These are phyloP conservation scores for Diabrotica undecimpunctata DNA, from an alignment of 1,140 invertebrate species.

Conservation along the genomic window DNA sequence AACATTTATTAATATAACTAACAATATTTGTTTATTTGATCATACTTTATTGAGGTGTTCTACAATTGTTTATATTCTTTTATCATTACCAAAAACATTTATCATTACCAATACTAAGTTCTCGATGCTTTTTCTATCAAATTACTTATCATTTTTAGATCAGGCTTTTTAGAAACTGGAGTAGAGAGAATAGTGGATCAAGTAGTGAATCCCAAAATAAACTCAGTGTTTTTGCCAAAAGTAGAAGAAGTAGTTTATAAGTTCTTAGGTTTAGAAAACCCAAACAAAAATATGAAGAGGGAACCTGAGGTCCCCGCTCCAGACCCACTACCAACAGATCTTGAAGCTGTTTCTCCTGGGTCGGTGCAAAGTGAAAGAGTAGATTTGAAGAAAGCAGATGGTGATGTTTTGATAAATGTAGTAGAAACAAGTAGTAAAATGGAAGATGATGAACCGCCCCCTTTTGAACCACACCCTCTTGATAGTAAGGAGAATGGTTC, in stretches of 20 bases:
- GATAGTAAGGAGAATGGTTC: conserved; percentile 42
- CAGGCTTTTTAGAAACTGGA: conserved; percentile 76
- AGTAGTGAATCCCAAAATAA: conserved; percentile 90
- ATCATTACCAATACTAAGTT: no score
- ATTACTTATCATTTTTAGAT: conserved; percentile 53
- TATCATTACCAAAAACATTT: no score
- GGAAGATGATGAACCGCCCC: conserved; percentile 64
- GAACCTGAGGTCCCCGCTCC: conserved; percentile 44
- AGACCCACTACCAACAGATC: conserved; percentile 67
- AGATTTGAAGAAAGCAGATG: conserved; percentile 25
- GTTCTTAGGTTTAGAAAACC: conserved; percentile 75
- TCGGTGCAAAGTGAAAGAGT: conserved; percentile 53
- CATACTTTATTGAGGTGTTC: no score
- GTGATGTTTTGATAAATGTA: conserved; percentile 23
- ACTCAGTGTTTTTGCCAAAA: conserved; percentile 80
- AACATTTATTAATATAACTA: no score
- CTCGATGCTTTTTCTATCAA: no score
- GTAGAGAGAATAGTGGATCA: conserved; percentile 93
- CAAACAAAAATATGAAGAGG: conserved; percentile 43
- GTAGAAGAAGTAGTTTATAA: conserved; percentile 88
- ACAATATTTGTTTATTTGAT: no score
- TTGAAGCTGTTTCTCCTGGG: conserved; percentile 75
- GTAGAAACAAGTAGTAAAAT: conserved; percentile 48
- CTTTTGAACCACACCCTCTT: conserved; percentile 57
- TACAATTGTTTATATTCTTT: background rate